Evolutionary conservation across 2,113 vertebrate species (phyloP).

Genomic region (Terrapene triunguis): DNA sequence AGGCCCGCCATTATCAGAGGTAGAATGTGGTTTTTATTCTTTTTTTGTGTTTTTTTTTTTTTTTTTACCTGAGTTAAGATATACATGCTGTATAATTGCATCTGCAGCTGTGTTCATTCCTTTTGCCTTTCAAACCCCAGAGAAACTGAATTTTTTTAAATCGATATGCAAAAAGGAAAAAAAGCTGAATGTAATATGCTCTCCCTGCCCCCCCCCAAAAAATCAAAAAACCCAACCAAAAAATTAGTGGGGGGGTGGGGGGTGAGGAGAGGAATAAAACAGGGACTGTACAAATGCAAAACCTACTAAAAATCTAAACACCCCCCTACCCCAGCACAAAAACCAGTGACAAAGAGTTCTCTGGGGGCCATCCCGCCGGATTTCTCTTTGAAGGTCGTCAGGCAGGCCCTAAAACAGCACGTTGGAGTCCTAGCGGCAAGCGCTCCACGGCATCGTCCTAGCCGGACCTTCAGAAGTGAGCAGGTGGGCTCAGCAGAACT

Average conservation of each 20-base stretch:
- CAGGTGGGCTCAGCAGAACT: background rate
- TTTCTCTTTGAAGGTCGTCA: background rate
- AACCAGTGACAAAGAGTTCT: background rate
- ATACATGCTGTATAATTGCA: slow-evolving; percentile 21
- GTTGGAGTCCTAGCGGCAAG: background rate
- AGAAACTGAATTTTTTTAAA: slow-evolving; percentile 53
- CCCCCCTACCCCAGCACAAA: background rate
- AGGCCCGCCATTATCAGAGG: slow-evolving; percentile 74
- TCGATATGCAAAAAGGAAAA: slow-evolving; percentile 37
- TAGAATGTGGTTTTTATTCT: slow-evolving; percentile 78
- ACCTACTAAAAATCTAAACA: slow-evolving; percentile 25
- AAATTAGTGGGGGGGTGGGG: background rate
- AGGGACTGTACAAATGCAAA: slow-evolving; percentile 66
- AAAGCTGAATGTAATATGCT: slow-evolving; percentile 26
- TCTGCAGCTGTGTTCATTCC: slow-evolving; percentile 36
- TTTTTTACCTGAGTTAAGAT: slow-evolving; percentile 81
- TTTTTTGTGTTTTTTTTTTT: slow-evolving; percentile 14
- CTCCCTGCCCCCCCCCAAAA: slow-evolving; percentile 24
- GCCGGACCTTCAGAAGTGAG: slow-evolving; percentile 5
- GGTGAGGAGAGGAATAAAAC: background rate
- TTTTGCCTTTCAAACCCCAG: slow-evolving; percentile 49
- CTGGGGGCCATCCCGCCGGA: background rate
- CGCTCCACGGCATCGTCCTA: background rate
- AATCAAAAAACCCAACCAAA: background rate
- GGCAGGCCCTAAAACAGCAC: slow-evolving; percentile 11